Base-by-base conservation (phyloP, 2,888 invertebrate genomes). In the Synergus japonicus region DNA sequence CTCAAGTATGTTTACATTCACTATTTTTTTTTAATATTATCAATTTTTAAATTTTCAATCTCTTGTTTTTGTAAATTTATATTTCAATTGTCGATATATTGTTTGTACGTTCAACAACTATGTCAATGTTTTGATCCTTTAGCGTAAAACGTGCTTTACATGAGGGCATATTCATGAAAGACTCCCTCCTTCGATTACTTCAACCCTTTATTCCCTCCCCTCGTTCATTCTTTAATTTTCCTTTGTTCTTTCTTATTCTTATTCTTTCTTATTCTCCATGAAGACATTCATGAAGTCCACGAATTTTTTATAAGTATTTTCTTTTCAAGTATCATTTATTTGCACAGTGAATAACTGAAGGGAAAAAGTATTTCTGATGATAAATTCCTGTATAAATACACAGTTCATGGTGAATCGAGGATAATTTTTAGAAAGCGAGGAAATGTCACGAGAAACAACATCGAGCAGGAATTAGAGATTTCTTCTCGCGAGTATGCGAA, bases 381-480 rank as follows among this genome's bases (percentile, higher is more conserved):
- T 73, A 49, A 37, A 73, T 37, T 54, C 12, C 37, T 22, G 22
- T 22, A 63, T 12, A 29, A 63, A 58, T 18, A n/a, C 22, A 29
- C 63, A 63, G 29, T 63, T 46, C 46, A 4, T 18, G 22, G 22
- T 10, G 18, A 63, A 63, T 58, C 49, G 54, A 15, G 2, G 49
- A 29, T 54, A 54, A 73, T 73, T 73, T 73, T 73, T 73, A 73
- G 73, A 73, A 73, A 54, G 73, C 54, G 54, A 54, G 73, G 73
- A 54, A 73, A 73, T 73, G 73, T 73, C 73, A 73, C 73, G 73
- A 73, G 73, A 54, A 73, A 73, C 37, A 73, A 73, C 54, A 54
- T 54, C 54, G 54, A 54, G 1, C 54, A 73, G 37, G 41, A 73
- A 73, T 73, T 73, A 73, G 54, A 73, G 54, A 54, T 73, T 73